Percentiles rank a stretch among this genome's conserved stretches.
Conservation (phyloP, 2,113 vertebrate species). For the Hypomesus transpacificus region DNA sequence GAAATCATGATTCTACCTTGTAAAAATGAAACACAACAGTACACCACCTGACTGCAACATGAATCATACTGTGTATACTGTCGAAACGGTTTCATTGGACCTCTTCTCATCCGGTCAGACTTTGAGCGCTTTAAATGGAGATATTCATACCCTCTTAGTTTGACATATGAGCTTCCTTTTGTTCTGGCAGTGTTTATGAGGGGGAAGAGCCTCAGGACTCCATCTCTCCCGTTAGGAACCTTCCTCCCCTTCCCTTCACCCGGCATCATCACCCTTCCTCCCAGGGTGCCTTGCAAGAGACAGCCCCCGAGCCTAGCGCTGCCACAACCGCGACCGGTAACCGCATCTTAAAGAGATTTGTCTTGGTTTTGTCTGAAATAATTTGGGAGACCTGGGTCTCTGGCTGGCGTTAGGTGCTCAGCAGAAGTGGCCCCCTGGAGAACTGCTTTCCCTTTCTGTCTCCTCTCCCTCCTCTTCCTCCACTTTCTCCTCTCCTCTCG, state of each 20-base stretch:
- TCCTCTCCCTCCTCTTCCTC: constrained; percentile 13
- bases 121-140: neutral
- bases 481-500: constrained; percentile 29
- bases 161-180: constrained; percentile 22
- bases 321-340: constrained; percentile 36
- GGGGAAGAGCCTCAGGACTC: constrained; percentile 24
- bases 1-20: too few species aligned
- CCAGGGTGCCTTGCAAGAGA: constrained; percentile 27
- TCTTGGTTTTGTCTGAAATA: constrained; percentile 71
- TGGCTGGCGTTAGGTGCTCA: constrained; percentile 64
- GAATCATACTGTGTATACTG: too few species aligned
- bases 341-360: constrained; percentile 68
- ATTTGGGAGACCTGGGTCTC: constrained; percentile 63
- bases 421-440: constrained; percentile 64
- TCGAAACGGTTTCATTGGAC: too few species aligned
- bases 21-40: too few species aligned
- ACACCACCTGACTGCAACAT: too few species aligned
- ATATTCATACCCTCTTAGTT: constrained; percentile 14
- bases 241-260: constrained; percentile 24
- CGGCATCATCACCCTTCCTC: constrained; percentile 16
- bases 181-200: constrained; percentile 11
- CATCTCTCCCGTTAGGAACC: constrained; percentile 27
- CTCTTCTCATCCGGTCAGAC: neutral
- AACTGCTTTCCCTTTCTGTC: neutral
- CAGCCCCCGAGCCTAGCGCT: constrained; percentile 22